Evolutionary conservation across 2,797 vertebrate species (phyloP).

Genomic region (Pseudopleuronectes americanus): DNA sequence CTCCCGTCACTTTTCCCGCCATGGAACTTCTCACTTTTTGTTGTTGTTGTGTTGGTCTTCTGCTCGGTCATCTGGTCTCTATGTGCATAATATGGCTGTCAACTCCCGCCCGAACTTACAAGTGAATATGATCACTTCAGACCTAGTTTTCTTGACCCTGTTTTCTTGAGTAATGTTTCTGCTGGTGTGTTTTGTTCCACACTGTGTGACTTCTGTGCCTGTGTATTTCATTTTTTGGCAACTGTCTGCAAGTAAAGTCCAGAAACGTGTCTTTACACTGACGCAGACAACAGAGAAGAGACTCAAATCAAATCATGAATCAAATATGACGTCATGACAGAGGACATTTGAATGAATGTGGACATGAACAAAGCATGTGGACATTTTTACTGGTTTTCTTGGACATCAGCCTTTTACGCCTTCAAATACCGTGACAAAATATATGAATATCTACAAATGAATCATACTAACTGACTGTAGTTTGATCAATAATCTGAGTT

Average conservation of each 20-base stretch:
- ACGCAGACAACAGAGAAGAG: constrained; percentile 25
- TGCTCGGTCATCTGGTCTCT: constrained; percentile 73
- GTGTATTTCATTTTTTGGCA: constrained; percentile 36
- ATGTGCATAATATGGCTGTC: constrained; percentile 70
- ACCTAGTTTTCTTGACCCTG: constrained; percentile 23
- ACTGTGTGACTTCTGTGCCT: constrained; percentile 52
- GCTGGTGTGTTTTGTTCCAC: constrained; percentile 54
- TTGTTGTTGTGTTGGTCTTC: constrained; percentile 56
- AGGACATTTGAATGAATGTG: constrained; percentile 21
- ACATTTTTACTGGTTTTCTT: background rate
- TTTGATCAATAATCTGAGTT: constrained; percentile 25
- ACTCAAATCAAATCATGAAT: background rate
- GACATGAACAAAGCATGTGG: constrained; percentile 15
- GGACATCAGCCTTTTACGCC: background rate
- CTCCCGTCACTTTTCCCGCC: constrained; percentile 18
- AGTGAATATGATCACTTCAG: constrained; percentile 54
- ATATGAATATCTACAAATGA: constrained; percentile 13
- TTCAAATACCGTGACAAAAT: constrained; percentile 8
- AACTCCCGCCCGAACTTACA: constrained; percentile 43
- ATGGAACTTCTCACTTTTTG: constrained; percentile 34
- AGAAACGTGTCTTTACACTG: constrained; percentile 37
- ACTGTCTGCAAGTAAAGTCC: constrained; percentile 41
- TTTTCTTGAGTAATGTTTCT: constrained; percentile 39
- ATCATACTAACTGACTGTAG: constrained; percentile 8
- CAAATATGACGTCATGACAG: background rate